Conservation (phyloP, 2,888 invertebrate species). For the Acheta domesticus region DNA sequence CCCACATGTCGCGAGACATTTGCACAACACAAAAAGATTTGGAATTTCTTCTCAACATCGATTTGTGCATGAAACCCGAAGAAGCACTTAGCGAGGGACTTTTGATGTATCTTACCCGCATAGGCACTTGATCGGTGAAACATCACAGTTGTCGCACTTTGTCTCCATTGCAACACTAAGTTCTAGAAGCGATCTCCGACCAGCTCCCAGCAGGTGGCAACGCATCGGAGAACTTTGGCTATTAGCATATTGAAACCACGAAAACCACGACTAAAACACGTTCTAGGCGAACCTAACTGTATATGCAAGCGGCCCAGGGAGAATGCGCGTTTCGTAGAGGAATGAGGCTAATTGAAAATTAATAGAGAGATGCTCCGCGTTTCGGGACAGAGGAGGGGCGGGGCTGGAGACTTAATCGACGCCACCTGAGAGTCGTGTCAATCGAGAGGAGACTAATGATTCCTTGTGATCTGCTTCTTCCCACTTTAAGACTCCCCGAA, state of each 20-base stretch:
- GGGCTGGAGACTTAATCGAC: not conserved
- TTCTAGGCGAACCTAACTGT: not conserved
- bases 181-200: too few species aligned
- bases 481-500: not conserved
- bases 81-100: too few species aligned
- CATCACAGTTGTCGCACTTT: too few species aligned
- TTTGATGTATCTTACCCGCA: too few species aligned
- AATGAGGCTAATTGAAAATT: conserved; percentile 18
- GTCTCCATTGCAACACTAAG: too few species aligned
- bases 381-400: not conserved
- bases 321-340: not conserved
- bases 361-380: not conserved
- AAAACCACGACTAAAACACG: conserved; percentile 4
- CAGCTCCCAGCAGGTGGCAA: too few species aligned
- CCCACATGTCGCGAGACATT: too few species aligned
- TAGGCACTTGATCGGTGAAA: too few species aligned
- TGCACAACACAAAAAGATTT: too few species aligned
- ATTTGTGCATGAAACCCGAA: too few species aligned
- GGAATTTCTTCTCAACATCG: too few species aligned
- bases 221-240: not conserved
- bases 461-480: not conserved
- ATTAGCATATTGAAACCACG: not conserved
- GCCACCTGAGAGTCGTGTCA: not conserved
- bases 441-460: not conserved
- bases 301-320: not conserved